A percentile compares a stretch with the other conserved stretches of the same genome.
Conservation (phyloP, 2,797 vertebrate species). For the Micropoecilia bifurca region DNA sequence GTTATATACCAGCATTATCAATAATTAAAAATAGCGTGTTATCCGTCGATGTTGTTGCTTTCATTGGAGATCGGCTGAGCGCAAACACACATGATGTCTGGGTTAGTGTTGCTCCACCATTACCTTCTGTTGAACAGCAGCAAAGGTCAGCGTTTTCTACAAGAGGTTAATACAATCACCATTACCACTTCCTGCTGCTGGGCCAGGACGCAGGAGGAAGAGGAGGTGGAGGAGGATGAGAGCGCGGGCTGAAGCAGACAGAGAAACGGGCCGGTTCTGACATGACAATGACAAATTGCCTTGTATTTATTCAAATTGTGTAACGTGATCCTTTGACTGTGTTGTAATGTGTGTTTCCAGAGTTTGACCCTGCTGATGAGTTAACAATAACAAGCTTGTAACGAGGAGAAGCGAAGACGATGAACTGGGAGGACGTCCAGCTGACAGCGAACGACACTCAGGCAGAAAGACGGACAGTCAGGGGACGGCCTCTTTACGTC, state of each 20-base stretch:
- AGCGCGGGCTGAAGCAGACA: constrained; percentile 50
- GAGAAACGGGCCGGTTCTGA: constrained; percentile 80
- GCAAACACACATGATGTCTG: constrained; percentile 11
- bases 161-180: constrained; percentile 91
- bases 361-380: constrained; percentile 88
- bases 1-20: background rate
- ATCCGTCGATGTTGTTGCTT: background rate
- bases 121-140: constrained; percentile 83
- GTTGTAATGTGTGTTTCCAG: constrained; percentile 89
- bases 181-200: constrained; percentile 89
- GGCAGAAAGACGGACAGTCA: background rate
- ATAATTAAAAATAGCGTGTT: background rate
- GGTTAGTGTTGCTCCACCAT: constrained; percentile 61
- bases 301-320: constrained; percentile 96
- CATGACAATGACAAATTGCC: constrained; percentile 97
- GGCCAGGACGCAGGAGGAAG: constrained; percentile 51
- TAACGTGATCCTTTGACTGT: constrained; percentile 89
- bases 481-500: background rate
- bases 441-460: constrained; percentile 23
- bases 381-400: constrained; percentile 86
- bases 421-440: constrained; percentile 21
- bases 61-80: background rate
- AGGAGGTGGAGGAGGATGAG: constrained; percentile 48
- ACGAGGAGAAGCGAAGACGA: constrained; percentile 43
- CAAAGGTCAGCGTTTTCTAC: constrained; percentile 77